phyloP scores from a whole-genome alignment of 2,888 invertebrate genomes.

The Priapulus caudatus region DNA sequence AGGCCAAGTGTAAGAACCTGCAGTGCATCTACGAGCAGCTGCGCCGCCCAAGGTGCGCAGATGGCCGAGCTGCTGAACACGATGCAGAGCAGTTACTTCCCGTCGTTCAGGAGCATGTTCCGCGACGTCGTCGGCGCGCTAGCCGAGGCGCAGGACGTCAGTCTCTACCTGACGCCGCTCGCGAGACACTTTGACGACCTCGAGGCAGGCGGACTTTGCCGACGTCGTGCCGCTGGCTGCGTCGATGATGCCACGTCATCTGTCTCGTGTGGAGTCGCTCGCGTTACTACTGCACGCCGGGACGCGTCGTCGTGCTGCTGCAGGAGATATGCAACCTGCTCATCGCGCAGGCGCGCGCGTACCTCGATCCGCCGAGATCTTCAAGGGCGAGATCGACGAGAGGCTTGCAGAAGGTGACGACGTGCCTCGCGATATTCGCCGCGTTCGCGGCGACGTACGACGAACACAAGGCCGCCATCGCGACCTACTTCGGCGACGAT shows the following conservation, averaged over 20 bases:
- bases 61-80: constrained; percentile 84
- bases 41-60: constrained; percentile 51
- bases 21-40: constrained; percentile 79
- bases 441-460: constrained; percentile 35
- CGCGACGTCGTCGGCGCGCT: constrained; percentile 75
- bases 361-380: constrained; percentile 78
- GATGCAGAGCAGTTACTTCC: constrained; percentile 82
- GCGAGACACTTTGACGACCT: constrained; percentile 61
- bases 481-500: constrained; percentile 34
- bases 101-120: constrained; percentile 75
- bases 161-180: constrained; percentile 68
- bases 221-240: constrained; percentile 62
- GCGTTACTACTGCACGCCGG: constrained; percentile 70
- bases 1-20: constrained; percentile 60
- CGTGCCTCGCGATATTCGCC: constrained; percentile 29
- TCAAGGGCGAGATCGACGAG: constrained; percentile 89
- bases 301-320: constrained; percentile 72
- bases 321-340: constrained; percentile 81
- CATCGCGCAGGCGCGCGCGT: constrained; percentile 72
- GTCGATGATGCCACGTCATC: constrained; percentile 69
- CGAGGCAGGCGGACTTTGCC: constrained; percentile 72
- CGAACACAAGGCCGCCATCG: constrained; percentile 34
- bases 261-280: constrained; percentile 84
- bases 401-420: constrained; percentile 67
- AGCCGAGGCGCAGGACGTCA: constrained; percentile 81